Evolutionary conservation across 2,888 invertebrate genomes (phyloP).

Genomic region (Andrena dorsata): DNA sequence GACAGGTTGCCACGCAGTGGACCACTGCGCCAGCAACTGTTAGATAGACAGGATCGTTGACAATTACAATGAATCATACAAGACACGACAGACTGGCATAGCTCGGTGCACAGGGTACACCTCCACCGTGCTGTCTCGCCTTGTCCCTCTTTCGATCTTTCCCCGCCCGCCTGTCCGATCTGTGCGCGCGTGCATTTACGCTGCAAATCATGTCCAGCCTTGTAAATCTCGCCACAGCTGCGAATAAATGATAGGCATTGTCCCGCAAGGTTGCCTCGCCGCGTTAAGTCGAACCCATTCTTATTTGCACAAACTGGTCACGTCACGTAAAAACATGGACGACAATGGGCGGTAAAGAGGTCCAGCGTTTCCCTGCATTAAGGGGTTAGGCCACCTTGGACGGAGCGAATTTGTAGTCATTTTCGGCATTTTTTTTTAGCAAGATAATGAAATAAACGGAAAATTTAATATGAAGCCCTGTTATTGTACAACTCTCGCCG

Average conservation of each 20-base stretch:
- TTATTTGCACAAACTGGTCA: constrained; percentile 58
- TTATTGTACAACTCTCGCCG: too few species aligned
- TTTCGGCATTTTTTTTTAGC: too few species aligned
- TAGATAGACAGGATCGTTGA: constrained; percentile 74
- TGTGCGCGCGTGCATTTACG: constrained; percentile 52
- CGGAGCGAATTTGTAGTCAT: too few species aligned
- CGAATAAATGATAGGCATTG: constrained; percentile 73
- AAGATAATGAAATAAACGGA: too few species aligned
- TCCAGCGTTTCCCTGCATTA: not conserved
- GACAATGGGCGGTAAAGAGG: constrained; percentile 31
- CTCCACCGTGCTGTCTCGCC: constrained; percentile 37
- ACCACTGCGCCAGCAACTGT: constrained; percentile 39
- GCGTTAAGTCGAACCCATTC: constrained; percentile 33
- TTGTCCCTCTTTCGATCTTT: constrained; percentile 12
- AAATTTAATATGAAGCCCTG: too few species aligned
- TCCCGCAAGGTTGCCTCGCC: constrained; percentile 50
- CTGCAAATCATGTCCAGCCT: constrained; percentile 67
- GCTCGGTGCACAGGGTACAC: constrained; percentile 40
- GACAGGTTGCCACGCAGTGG: constrained; percentile 53
- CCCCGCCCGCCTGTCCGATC: constrained; percentile 19
- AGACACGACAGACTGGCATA: constrained; percentile 69
- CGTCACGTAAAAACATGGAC: constrained; percentile 30
- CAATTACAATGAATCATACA: constrained; percentile 81
- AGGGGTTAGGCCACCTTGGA: too few species aligned
- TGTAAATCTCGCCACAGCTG: constrained; percentile 60